phyloP scores from a whole-genome alignment of 2,888 invertebrate genomes.

The Phortica magna region DNA sequence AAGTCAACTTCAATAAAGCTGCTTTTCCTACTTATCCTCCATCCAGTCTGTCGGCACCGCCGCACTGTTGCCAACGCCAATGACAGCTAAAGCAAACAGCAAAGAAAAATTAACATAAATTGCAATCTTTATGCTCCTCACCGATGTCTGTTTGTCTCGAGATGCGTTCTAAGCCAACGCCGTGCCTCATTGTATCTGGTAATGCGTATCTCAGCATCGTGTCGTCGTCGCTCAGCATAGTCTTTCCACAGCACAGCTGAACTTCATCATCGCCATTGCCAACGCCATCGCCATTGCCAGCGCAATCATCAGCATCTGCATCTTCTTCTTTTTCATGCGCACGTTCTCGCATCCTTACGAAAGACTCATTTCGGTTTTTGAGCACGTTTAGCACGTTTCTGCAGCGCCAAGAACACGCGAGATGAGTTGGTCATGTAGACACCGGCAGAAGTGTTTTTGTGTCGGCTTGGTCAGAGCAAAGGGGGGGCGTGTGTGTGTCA shows the following conservation, averaged over 20 bases:
- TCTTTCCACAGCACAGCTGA: neutral
- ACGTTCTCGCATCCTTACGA: slow-evolving; percentile 28
- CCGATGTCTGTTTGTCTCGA: slow-evolving; percentile 23
- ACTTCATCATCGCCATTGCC: neutral
- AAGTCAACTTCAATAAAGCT: slow-evolving; percentile 27
- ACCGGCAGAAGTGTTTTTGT: no score
- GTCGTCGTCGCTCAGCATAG: slow-evolving; percentile 1
- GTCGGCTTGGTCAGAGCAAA: no score
- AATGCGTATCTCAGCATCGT: neutral
- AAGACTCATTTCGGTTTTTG: slow-evolving; percentile 71
- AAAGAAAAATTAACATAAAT: slow-evolving; percentile 72
- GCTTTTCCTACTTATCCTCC: neutral
- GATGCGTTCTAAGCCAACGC: neutral
- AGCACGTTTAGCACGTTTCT: slow-evolving; percentile 71
- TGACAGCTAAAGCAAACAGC: slow-evolving; percentile 61
- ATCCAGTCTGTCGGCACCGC: neutral
- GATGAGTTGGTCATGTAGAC: neutral
- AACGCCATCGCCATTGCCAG: neutral
- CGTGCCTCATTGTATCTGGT: neutral
- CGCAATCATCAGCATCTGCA: neutral
- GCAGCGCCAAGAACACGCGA: slow-evolving; percentile 41
- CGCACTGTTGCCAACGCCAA: neutral
- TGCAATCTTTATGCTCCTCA: slow-evolving; percentile 49
- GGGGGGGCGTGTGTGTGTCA: no score
- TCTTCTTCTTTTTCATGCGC: neutral